phyloP scores from a whole-genome alignment of 2,888 invertebrate genomes.

The Drosophila maculinotata region DNA sequence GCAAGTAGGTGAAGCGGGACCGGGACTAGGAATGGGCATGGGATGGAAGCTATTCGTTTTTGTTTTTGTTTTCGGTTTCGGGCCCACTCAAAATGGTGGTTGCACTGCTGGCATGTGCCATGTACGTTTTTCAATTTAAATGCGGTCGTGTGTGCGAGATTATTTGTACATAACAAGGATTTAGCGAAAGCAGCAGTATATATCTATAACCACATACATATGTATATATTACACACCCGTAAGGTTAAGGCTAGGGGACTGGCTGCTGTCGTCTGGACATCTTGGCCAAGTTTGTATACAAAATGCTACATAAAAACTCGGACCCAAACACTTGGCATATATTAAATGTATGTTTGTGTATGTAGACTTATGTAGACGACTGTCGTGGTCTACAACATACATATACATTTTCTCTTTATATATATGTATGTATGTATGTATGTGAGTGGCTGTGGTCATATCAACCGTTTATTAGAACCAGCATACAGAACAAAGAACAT shows the following conservation, averaged over 20 bases:
- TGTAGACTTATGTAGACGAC: constrained; percentile 33
- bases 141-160: constrained; percentile 80
- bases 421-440: not conserved
- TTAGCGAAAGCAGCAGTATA: constrained; percentile 67
- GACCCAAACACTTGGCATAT: constrained; percentile 50
- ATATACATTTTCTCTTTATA: not conserved
- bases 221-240: not conserved
- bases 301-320: constrained; percentile 57
- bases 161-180: constrained; percentile 78
- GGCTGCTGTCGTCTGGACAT: constrained; percentile 36
- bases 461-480: constrained; percentile 60
- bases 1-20: too few relatives aligned
- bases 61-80: constrained; percentile 44
- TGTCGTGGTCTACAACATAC: not conserved
- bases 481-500: constrained; percentile 62
- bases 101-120: constrained; percentile 50
- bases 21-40: too few relatives aligned
- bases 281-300: constrained; percentile 43
- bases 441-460: constrained; percentile 44
- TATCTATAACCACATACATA: not conserved
- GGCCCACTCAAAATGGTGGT: constrained; percentile 35
- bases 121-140: constrained; percentile 80
- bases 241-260: constrained; percentile 20
- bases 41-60: constrained; percentile 36
- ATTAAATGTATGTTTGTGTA: constrained; percentile 35